Evolutionary conservation across 2,113 vertebrate genomes (phyloP).

Genomic region (Paedocypris sp.): DNA sequence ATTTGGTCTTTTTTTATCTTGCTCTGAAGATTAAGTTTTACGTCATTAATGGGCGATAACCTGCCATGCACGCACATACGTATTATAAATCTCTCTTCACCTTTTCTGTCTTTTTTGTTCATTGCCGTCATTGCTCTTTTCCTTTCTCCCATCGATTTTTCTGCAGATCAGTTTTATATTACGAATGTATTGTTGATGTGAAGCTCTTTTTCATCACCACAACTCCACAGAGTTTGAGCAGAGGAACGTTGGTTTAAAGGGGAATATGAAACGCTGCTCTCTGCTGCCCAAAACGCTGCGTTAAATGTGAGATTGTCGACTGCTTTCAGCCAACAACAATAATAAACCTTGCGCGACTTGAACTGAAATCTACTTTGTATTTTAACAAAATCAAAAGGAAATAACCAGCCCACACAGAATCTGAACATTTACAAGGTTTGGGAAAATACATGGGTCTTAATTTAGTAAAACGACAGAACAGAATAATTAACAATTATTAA

Average conservation of each 20-base stretch:
- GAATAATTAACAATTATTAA: no score
- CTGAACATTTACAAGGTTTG: neutral
- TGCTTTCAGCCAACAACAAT: neutral
- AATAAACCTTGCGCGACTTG: constrained; percentile 1
- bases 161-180: constrained; percentile 6
- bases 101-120: constrained; percentile 7
- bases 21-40: constrained; percentile 23
- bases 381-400: neutral
- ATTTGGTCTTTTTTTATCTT: constrained; percentile 6
- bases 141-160: no score
- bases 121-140: neutral
- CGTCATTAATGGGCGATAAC: constrained; percentile 29
- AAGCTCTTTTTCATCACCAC: neutral
- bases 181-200: constrained; percentile 17
- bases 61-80: no score
- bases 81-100: constrained; percentile 16
- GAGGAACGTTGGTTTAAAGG: constrained; percentile 1
- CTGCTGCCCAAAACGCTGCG: neutral
- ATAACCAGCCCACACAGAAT: neutral
- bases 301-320: neutral
- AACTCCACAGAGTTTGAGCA: neutral
- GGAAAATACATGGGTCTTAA: no score
- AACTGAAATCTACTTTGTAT: neutral
- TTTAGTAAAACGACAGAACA: neutral
- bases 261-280: neutral